Base-by-base conservation (phyloP, 2,888 invertebrate genomes). In the Conomelus anceps region DNA sequence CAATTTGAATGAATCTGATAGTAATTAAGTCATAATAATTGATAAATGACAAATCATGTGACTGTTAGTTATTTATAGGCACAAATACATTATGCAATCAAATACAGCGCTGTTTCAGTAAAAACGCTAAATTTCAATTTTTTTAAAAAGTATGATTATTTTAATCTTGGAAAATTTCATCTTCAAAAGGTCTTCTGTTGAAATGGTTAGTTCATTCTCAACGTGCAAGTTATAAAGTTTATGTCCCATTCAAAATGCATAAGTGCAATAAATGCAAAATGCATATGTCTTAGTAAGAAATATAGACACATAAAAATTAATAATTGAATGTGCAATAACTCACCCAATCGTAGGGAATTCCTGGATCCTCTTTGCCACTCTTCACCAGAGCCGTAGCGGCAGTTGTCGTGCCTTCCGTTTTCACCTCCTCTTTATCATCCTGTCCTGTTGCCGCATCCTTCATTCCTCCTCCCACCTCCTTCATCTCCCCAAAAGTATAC, bases 341-440 rank as follows among this genome's bases (percentile, higher is more conserved):
- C 93, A 95, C 95, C 98, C 98, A 98, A 92, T 98, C 98, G 92
- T 98, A 98, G 0, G 97, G 97, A 93, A 98, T 96, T 91, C 97
- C 97, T 92, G 96, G 96, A 91, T 96, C 97, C 92, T 96, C 96
- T 93, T 96, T 96, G 0, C 94, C 93, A 91, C 41, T 90, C 88
- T 90, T 92, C 91, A 23, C 91, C 88, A 91, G 89, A n/a, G 91
- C 90, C 34, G 92, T 91, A 63, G 91, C 91, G 7, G 91, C 89
- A 29, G 90, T 87, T 84, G 91, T 88, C 17, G 89, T 88, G n/a
- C 94, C 94, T n/a, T 94, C 93, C 92, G 93, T 94, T 13, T 93
- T 92, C 91, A 93, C 93, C 63, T 93, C 93, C 0, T 92, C 92
- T 92, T 92, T 93, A 92, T 91, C 94, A 22, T 89, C 90, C 17